Evolutionary conservation across 1,140 invertebrate genomes (phyloP).

Genomic region (Anastrepha obliqua): DNA sequence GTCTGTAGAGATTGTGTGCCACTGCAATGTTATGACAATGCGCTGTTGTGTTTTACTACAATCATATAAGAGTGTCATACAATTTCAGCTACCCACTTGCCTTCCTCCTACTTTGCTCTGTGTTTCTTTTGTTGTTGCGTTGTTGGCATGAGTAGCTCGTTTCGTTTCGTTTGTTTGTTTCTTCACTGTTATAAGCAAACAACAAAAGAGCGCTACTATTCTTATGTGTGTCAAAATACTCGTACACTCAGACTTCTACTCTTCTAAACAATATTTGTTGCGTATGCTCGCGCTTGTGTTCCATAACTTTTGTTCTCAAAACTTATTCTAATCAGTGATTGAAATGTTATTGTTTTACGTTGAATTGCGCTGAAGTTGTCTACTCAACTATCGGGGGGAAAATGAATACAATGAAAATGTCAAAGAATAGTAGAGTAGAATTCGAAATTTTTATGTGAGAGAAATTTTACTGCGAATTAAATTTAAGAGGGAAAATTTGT

Average conservation of each 20-base stretch:
- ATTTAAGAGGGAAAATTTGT: too few species aligned
- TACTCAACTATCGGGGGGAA: not conserved
- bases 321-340: constrained; percentile 18
- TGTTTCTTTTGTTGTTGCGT: too few species aligned
- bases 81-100: too few species aligned
- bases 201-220: not conserved
- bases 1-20: not conserved
- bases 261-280: not conserved
- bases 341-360: not conserved
- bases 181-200: not conserved
- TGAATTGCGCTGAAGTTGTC: constrained; percentile 9
- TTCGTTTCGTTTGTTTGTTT: not conserved
- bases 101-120: too few species aligned
- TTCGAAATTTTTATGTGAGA: too few species aligned
- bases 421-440: not conserved
- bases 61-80: too few species aligned
- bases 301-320: constrained; percentile 2
- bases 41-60: not conserved
- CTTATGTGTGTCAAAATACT: not conserved
- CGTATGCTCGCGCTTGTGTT: not conserved
- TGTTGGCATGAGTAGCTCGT: too few species aligned
- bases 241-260: not conserved
- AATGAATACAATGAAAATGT: not conserved
- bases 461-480: too few species aligned
- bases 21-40: constrained; percentile 2